Conservation (phyloP, 2,888 invertebrate genomes). For the Polietes domitor region DNA sequence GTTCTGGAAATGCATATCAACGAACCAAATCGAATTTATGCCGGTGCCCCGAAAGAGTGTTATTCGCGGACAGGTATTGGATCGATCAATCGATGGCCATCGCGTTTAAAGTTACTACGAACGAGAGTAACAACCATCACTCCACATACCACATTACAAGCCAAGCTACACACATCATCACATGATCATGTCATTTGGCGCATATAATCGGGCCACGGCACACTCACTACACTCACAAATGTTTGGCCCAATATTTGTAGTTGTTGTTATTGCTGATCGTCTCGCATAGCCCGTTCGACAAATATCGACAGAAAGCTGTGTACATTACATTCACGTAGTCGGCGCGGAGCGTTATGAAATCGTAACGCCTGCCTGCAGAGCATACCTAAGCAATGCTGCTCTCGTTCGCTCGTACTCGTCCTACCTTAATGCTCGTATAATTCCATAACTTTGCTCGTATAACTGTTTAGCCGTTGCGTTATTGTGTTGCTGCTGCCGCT, state of each 20-base stretch:
- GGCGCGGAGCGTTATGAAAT: constrained; percentile 33
- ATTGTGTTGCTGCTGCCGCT: background rate
- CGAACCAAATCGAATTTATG: background rate
- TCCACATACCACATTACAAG: too few relatives aligned
- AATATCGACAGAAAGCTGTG: background rate
- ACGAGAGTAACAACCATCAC: too few relatives aligned
- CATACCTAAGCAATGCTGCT: constrained; percentile 42
- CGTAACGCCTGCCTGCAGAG: constrained; percentile 33
- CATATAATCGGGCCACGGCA: too few relatives aligned
- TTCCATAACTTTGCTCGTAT: constrained; percentile 12
- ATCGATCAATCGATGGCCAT: too few relatives aligned
- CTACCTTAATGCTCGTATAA: background rate
- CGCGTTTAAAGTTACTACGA: too few relatives aligned
- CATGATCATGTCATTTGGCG: background rate
- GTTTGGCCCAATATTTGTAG: background rate
- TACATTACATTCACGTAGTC: background rate
- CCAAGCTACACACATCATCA: background rate
- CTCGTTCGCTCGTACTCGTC: background rate
- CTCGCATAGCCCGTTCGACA: too few relatives aligned
- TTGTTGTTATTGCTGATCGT: too few relatives aligned
- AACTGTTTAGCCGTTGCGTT: background rate
- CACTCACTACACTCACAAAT: too few relatives aligned
- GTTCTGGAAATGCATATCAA: background rate
- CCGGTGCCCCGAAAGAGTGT: background rate
- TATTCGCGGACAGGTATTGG: background rate